phyloP scores from a whole-genome alignment of 2,113 vertebrate species.

The Etheostoma spectabile region DNA sequence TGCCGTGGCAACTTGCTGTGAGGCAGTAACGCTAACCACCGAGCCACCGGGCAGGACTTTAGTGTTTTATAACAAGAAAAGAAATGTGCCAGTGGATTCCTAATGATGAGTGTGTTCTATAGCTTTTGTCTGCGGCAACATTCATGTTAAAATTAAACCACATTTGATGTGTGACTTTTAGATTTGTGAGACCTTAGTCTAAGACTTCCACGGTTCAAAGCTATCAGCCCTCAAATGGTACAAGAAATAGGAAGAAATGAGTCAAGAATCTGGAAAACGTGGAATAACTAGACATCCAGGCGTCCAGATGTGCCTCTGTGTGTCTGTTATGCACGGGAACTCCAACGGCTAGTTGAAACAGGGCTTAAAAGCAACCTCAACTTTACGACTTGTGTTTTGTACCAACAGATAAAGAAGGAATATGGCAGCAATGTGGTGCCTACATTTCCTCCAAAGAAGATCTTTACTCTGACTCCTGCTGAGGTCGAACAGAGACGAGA shows the following conservation, averaged over 20 bases:
- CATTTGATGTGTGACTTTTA: conserved; percentile 4
- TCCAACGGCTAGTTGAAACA: conserved; percentile 47
- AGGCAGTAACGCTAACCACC: no score
- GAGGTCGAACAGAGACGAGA: conserved; percentile 97
- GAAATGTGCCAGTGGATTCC: conserved; percentile 12
- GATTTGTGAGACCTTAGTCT: conserved; percentile 16
- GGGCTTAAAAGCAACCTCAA: conserved; percentile 56
- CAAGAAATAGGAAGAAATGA: conserved; percentile 72
- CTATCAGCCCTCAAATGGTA: conserved; percentile 25
- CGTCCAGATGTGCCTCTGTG: conserved; percentile 64
- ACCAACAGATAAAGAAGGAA: conserved; percentile 92
- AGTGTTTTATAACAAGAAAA: conserved; percentile 1
- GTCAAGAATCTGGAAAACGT: conserved; percentile 71
- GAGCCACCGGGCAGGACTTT: conserved; percentile 7
- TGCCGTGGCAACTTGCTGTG: no score
- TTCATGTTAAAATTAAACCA: conserved; percentile 26
- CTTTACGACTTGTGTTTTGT: conserved; percentile 15
- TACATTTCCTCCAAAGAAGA: conserved; percentile 97
- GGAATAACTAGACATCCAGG: conserved; percentile 53
- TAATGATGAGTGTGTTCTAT: conserved; percentile 8
- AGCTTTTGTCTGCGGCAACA: conserved; percentile 15
- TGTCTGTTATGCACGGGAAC: conserved; percentile 61
- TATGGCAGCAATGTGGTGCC: conserved; percentile 95
- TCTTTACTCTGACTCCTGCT: conserved; percentile 94
- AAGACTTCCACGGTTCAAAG: conserved; percentile 48